Conservation (phyloP, 2,113 vertebrate genomes). For the Rhabdomys dilectus region DNA sequence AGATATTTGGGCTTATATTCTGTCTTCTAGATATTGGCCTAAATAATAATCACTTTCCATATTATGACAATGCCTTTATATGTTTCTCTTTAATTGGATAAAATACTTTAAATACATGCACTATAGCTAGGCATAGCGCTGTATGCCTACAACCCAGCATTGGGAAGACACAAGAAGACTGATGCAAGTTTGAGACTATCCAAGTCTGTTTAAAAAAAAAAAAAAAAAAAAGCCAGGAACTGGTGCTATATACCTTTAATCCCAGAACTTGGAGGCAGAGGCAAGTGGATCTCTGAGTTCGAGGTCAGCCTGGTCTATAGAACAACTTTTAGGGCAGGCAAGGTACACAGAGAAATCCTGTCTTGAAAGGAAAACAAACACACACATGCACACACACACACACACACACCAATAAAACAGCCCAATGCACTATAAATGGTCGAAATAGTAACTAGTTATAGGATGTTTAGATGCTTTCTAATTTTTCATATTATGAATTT, state of each 20-base stretch:
- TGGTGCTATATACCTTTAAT: background rate
- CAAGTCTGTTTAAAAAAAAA: too few relatives aligned
- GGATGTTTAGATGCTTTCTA: constrained; percentile 5
- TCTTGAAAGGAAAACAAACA: background rate
- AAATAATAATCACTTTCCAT: constrained; percentile 1
- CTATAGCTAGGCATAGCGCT: too few relatives aligned
- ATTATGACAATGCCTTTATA: background rate
- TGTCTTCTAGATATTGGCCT: background rate
- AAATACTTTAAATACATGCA: background rate
- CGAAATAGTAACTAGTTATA: constrained; percentile 23
- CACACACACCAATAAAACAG: background rate
- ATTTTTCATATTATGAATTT: background rate
- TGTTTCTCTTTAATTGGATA: constrained; percentile 32
- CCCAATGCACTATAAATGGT: background rate
- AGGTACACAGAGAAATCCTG: background rate
- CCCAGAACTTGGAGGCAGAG: background rate
- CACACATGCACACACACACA: too few relatives aligned
- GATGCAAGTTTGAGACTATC: background rate
- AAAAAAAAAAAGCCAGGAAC: too few relatives aligned
- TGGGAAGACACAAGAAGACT: background rate
- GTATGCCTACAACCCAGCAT: background rate
- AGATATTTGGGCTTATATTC: background rate
- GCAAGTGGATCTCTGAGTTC: background rate
- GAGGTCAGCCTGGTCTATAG: background rate
- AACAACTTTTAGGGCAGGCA: background rate